phyloP scores from a whole-genome alignment of 1,140 invertebrate genomes.

The Drosophila triauraria region DNA sequence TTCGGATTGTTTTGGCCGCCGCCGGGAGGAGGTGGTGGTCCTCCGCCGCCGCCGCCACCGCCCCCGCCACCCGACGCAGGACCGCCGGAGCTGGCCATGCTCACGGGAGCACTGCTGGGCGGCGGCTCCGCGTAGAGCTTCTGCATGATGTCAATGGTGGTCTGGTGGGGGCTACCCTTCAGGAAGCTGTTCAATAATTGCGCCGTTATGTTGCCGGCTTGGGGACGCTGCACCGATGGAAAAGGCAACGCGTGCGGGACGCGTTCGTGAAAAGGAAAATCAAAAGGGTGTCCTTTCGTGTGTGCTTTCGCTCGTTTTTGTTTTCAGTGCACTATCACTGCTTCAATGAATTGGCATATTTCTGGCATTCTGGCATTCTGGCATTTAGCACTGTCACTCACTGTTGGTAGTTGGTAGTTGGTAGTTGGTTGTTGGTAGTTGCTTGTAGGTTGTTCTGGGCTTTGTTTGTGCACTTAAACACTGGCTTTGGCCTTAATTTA shows the following conservation, averaged over 20 bases:
- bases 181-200: slow-evolving; percentile 84
- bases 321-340: slow-evolving; percentile 71
- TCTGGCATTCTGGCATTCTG: slow-evolving; percentile 65
- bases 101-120: slow-evolving; percentile 78
- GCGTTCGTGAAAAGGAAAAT: slow-evolving; percentile 41
- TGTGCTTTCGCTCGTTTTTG: slow-evolving; percentile 15
- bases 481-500: slow-evolving; percentile 68
- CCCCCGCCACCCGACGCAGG: slow-evolving; percentile 57
- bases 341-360: slow-evolving; percentile 52
- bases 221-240: slow-evolving; percentile 51
- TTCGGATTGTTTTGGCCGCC: slow-evolving; percentile 63
- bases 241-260: slow-evolving; percentile 56
- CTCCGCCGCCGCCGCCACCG: slow-evolving; percentile 61
- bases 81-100: slow-evolving; percentile 78
- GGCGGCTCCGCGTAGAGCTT: slow-evolving; percentile 86
- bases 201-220: slow-evolving; percentile 84
- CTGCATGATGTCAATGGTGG: slow-evolving; percentile 85
- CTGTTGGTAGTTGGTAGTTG: slow-evolving; percentile 41
- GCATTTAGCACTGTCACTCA: slow-evolving; percentile 42
- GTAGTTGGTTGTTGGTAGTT: slow-evolving; percentile 24
- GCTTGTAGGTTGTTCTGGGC: slow-evolving; percentile 27
- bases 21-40: slow-evolving; percentile 37
- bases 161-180: slow-evolving; percentile 84
- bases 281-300: slow-evolving; percentile 18
- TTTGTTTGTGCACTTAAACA: slow-evolving; percentile 69